Conservation (phyloP, 1,140 invertebrate genomes). For the Papilio glaucus region DNA sequence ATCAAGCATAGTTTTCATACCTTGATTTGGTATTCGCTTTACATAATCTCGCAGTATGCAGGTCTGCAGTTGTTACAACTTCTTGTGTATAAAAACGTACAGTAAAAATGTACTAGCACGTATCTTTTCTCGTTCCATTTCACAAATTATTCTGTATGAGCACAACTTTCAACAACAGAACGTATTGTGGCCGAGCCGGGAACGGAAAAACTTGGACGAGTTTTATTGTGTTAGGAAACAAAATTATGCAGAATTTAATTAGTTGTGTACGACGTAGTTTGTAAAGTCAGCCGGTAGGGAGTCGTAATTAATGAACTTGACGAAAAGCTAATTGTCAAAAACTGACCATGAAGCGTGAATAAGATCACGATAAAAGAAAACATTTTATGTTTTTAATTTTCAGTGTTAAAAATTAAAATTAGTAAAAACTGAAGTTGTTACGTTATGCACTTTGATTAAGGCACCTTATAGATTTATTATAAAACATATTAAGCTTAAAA, state of each 20-base stretch:
- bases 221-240: constrained; percentile 45
- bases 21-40: neutral
- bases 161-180: constrained; percentile 18
- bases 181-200: constrained; percentile 32
- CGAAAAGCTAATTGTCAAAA: neutral
- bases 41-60: neutral
- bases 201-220: constrained; percentile 41
- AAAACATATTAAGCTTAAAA: too few species aligned
- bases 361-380: too few species aligned
- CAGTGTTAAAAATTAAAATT: too few species aligned
- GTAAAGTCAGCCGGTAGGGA: constrained; percentile 37
- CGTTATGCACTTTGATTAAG: too few species aligned
- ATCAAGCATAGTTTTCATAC: too few species aligned
- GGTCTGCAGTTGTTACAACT: neutral
- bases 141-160: constrained; percentile 19
- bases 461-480: too few species aligned
- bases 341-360: neutral
- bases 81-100: neutral
- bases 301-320: constrained; percentile 43
- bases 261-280: constrained; percentile 45
- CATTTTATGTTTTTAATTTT: too few species aligned
- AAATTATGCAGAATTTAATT: constrained; percentile 53
- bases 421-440: too few species aligned
- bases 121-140: constrained; percentile 20
- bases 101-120: neutral